Evolutionary conservation across 2,888 invertebrate species (phyloP).

Genomic region (Tetranychus piercei): DNA sequence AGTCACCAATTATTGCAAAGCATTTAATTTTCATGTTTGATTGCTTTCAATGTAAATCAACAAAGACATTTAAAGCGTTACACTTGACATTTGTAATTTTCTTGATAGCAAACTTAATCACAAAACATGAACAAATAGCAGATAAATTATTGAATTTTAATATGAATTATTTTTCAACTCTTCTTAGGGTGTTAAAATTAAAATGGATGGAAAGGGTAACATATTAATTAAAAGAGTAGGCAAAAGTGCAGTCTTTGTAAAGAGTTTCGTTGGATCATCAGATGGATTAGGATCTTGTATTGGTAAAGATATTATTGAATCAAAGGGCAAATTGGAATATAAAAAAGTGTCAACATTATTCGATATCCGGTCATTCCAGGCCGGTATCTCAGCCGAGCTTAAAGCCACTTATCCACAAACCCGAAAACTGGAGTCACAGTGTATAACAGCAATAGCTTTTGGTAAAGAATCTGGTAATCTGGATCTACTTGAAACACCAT

Average conservation of each 20-base stretch:
- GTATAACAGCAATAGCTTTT: constrained; percentile 76
- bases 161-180: background rate
- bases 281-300: background rate
- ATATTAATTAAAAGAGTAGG: constrained; percentile 79
- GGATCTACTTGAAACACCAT: constrained; percentile 61
- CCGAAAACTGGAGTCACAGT: constrained; percentile 68
- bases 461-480: constrained; percentile 72
- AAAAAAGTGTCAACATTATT: constrained; percentile 46
- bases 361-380: constrained; percentile 89
- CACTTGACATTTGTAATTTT: no score
- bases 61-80: no score
- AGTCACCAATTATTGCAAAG: background rate
- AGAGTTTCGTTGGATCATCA: background rate
- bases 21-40: no score
- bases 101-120: no score
- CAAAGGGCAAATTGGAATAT: constrained; percentile 65
- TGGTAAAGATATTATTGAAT: constrained; percentile 53
- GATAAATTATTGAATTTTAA: background rate
- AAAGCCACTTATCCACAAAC: constrained; percentile 63
- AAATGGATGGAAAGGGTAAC: constrained; percentile 87
- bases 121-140: no score
- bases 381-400: constrained; percentile 72
- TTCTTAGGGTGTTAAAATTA: constrained; percentile 73
- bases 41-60: no score
- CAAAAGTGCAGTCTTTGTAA: constrained; percentile 62